Evolutionary conservation across 2,888 invertebrate genomes (phyloP).

Genomic region (Aleiodes testaceus): DNA sequence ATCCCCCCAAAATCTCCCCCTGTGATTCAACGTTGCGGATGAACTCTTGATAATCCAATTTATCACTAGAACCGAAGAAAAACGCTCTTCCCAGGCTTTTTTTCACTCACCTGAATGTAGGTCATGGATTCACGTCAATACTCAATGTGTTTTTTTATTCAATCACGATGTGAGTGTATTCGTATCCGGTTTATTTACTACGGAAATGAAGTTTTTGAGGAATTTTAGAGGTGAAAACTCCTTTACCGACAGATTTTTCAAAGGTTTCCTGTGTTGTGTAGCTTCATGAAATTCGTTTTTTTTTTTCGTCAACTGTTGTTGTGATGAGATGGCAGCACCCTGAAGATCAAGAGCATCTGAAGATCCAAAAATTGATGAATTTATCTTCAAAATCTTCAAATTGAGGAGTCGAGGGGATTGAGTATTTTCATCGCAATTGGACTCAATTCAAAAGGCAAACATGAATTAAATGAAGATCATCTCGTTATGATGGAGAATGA

Average conservation of each 20-base stretch:
- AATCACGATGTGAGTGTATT: no score
- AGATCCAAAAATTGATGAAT: no score
- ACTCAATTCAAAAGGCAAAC: no score
- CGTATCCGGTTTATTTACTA: no score
- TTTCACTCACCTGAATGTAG: slow-evolving; percentile 16
- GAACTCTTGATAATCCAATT: slow-evolving; percentile 31
- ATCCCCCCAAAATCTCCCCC: neutral
- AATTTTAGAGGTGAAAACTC: neutral
- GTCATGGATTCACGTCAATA: slow-evolving; percentile 34
- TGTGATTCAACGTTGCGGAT: slow-evolving; percentile 8
- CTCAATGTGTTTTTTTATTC: neutral
- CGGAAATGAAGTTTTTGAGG: neutral
- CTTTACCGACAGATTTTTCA: slow-evolving; percentile 32
- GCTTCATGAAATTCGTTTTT: neutral
- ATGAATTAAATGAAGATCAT: no score
- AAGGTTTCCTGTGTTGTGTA: neutral
- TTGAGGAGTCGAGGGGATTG: no score
- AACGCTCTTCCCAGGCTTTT: neutral
- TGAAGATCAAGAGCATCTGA: no score
- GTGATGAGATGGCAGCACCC: slow-evolving; percentile 47
- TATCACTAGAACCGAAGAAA: neutral
- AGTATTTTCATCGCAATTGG: no score
- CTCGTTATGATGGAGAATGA: neutral
- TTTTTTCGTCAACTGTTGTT: slow-evolving; percentile 1
- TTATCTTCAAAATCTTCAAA: no score